Percentiles rank a stretch among this genome's conserved stretches.
phyloP scores from a whole-genome alignment of 2,113 vertebrate species.

The Myotis lucifugus region DNA sequence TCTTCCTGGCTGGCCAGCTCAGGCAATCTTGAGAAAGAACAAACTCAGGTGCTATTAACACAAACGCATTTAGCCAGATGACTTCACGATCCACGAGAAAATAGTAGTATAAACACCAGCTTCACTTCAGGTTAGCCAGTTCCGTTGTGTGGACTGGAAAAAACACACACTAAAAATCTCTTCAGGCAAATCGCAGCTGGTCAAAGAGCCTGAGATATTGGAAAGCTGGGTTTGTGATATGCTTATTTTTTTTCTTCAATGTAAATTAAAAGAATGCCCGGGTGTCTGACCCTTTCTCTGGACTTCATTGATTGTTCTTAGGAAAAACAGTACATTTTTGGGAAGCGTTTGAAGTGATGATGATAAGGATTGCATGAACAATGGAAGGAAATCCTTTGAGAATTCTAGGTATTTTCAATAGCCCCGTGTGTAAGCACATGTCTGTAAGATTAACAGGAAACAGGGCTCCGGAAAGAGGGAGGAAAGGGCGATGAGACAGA shows the following conservation, averaged over 20 bases:
- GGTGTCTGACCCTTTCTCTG: not conserved
- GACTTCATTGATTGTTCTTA: not conserved
- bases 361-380: not conserved
- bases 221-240: not conserved
- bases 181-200: not conserved
- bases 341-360: not conserved
- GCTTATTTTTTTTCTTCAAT: not conserved
- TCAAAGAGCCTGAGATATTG: not conserved
- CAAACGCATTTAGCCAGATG: not conserved
- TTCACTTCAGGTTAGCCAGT: not conserved
- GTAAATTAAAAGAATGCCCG: not conserved
- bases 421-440: not conserved
- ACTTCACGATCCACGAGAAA: not conserved
- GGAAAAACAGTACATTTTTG: conserved; percentile 6
- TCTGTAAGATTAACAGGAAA: not conserved
- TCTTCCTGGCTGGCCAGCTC: not conserved
- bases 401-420: not conserved
- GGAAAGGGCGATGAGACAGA: not conserved
- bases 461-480: not conserved
- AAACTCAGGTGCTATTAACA: not conserved
- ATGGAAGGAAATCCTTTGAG: conserved; percentile 59
- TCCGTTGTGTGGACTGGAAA: not conserved
- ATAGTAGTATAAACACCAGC: not conserved
- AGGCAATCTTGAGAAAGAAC: not conserved
- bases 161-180: not conserved